These are phyloP conservation scores for Drosophila sproati DNA, from an alignment of 1,140 invertebrate genomes.

Conservation along the genomic window DNA sequence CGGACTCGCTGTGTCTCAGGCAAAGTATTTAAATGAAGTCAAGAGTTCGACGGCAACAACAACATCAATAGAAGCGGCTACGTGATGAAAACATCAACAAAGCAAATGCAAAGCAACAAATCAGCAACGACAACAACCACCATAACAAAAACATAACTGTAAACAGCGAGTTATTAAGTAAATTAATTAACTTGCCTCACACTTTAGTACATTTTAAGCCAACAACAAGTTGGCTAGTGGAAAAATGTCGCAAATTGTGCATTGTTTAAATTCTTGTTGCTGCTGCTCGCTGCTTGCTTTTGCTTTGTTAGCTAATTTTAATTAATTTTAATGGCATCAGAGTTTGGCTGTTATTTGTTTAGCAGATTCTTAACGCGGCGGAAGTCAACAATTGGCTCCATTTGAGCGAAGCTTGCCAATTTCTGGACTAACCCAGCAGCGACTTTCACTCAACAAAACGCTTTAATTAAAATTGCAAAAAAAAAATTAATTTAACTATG, in stretches of 20 bases:
- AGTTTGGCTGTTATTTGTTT: constrained; percentile 53
- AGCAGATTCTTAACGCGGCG: constrained; percentile 59
- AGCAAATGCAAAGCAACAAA: constrained; percentile 14
- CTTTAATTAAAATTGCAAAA: constrained; percentile 68
- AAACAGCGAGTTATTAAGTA: constrained; percentile 54
- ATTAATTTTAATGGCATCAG: constrained; percentile 61
- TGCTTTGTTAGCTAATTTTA: constrained; percentile 52
- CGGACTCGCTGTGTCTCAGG: constrained; percentile 12
- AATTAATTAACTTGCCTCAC: constrained; percentile 70
- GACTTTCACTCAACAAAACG: constrained; percentile 70
- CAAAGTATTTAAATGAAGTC: constrained; percentile 63
- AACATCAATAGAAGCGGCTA: constrained; percentile 24
- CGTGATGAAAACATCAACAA: constrained; percentile 55
- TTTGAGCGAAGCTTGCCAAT: constrained; percentile 40
- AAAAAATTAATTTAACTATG: constrained; percentile 77
- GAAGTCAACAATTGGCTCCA: constrained; percentile 75
- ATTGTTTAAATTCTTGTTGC: constrained; percentile 49
- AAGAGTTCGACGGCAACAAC: constrained; percentile 29
- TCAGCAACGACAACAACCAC: constrained; percentile 18
- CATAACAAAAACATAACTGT: constrained; percentile 46
- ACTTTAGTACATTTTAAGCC: constrained; percentile 53
- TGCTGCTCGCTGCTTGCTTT: constrained; percentile 1
- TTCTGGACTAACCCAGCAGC: constrained; percentile 16
- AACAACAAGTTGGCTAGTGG: constrained; percentile 51
- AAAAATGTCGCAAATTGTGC: constrained; percentile 74